A percentile compares a stretch with the other conserved stretches of the same genome.
Evolutionary conservation across 2,888 invertebrate species (phyloP).

Genomic region (Eledone cirrhosa): DNA sequence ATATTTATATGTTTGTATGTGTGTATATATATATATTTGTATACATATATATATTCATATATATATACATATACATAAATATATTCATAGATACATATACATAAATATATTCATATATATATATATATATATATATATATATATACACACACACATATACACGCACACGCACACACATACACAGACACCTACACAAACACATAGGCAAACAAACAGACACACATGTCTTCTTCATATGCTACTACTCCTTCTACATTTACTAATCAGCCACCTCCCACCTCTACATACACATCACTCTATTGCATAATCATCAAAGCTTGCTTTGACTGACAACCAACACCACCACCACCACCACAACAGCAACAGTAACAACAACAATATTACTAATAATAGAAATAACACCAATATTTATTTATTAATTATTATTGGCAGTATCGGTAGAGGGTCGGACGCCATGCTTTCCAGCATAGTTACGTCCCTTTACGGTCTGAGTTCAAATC

Average conservation of each 20-base stretch:
- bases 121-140: constrained; percentile 18
- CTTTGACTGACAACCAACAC: too few relatives aligned
- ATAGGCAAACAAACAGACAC: not conserved
- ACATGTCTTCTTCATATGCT: not conserved
- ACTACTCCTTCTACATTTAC: not conserved
- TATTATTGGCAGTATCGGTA: too few relatives aligned
- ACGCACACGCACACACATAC: not conserved
- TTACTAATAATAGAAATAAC: too few relatives aligned
- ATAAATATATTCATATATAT: constrained; percentile 10
- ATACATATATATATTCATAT: not conserved
- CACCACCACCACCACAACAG: too few relatives aligned
- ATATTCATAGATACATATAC: constrained; percentile 5
- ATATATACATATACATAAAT: not conserved
- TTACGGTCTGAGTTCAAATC: too few relatives aligned
- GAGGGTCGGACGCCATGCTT: too few relatives aligned
- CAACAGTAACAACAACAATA: too few relatives aligned
- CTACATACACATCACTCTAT: too few relatives aligned
- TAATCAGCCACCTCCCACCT: not conserved
- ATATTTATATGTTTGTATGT: not conserved
- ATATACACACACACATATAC: not conserved
- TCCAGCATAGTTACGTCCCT: too few relatives aligned
- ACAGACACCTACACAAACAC: not conserved
- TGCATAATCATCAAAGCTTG: too few relatives aligned
- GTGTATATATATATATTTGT: not conserved
- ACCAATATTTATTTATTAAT: too few relatives aligned